These are phyloP conservation scores for Leptinotarsa defecta DNA, from an alignment of 1,140 invertebrate genomes.

Conservation along the genomic window DNA sequence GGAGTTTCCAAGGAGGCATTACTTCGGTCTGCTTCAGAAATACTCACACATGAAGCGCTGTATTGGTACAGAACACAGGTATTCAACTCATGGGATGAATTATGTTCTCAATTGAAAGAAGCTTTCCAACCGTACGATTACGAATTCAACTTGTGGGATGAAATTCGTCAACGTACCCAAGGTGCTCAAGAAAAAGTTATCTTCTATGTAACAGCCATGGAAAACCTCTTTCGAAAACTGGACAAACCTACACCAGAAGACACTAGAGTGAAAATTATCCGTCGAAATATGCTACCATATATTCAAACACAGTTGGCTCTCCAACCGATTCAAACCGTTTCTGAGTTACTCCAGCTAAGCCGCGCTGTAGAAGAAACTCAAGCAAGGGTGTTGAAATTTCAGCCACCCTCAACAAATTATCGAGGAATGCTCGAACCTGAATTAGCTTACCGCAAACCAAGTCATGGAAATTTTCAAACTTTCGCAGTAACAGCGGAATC, in stretches of 20 bases:
- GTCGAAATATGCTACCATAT: background rate
- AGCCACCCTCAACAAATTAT: background rate
- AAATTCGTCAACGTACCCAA: constrained; percentile 11
- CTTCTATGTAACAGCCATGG: background rate
- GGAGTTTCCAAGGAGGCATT: background rate
- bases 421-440: background rate
- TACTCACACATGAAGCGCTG: background rate
- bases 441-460: background rate
- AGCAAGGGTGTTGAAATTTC: background rate
- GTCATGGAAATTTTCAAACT: background rate
- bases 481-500: background rate
- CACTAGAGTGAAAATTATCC: background rate
- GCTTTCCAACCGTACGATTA: constrained; percentile 8
- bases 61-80: background rate
- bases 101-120: background rate
- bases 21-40: background rate
- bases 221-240: background rate
- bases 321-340: background rate
- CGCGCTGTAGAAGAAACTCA: background rate
- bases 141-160: background rate
- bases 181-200: background rate
- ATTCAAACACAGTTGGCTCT: background rate
- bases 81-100: constrained; percentile 2
- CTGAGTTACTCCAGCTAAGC: background rate
- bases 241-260: background rate